A percentile compares a stretch with the other conserved stretches of the same genome.
Conservation (phyloP, 1,140 invertebrate genomes). For the Maniola jurtina region DNA sequence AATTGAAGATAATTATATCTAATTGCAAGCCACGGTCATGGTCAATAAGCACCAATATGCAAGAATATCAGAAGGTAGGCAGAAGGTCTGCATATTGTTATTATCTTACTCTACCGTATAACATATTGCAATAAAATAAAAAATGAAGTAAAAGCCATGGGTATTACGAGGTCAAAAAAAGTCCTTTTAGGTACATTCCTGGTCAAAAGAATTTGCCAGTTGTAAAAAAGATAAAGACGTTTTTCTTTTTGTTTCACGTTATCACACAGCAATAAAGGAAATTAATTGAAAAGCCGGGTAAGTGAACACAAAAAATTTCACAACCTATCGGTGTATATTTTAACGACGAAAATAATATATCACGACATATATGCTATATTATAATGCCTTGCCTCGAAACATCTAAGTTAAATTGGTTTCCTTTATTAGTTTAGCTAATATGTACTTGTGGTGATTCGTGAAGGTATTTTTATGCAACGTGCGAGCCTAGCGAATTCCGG, state of each 20-base stretch:
- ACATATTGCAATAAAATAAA: background rate
- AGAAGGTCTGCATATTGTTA: conserved; percentile 44
- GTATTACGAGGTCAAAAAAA: too few species aligned
- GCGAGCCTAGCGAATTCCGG: conserved; percentile 43
- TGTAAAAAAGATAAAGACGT: too few species aligned
- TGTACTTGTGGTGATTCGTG: conserved; percentile 3
- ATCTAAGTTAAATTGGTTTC: background rate
- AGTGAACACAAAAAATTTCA: too few species aligned
- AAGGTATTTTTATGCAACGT: background rate
- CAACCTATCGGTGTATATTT: too few species aligned
- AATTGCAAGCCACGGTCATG: conserved; percentile 75
- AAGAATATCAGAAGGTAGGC: conserved; percentile 60
- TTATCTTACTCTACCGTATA: background rate
- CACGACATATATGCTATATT: background rate
- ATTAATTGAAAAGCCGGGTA: too few species aligned
- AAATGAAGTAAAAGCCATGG: too few species aligned
- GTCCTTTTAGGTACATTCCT: too few species aligned
- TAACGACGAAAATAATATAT: background rate
- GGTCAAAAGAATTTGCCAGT: too few species aligned
- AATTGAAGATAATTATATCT: conserved; percentile 77
- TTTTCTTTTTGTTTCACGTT: too few species aligned
- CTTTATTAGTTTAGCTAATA: background rate
- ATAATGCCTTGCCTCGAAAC: background rate
- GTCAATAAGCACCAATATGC: conserved; percentile 77
- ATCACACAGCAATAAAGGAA: too few species aligned